phyloP scores from a whole-genome alignment of 1,140 invertebrate species.

The Rhopalosiphum padi region DNA sequence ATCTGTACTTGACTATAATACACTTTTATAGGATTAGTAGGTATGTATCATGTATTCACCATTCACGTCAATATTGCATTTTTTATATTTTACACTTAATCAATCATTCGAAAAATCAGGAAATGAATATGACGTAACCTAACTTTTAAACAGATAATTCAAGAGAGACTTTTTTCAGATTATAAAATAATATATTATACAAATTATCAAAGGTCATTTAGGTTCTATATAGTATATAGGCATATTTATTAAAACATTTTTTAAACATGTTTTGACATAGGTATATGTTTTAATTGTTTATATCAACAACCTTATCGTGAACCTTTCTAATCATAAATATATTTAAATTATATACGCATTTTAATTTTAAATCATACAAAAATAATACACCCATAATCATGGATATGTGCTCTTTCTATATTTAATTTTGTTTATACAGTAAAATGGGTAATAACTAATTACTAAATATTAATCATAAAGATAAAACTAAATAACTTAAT shows the following conservation, averaged over 20 bases:
- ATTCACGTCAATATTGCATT: neutral
- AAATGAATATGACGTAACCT: neutral
- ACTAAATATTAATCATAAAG: neutral
- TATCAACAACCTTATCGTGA: neutral
- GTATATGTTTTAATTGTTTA: neutral
- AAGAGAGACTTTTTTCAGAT: neutral
- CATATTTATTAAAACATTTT: neutral
- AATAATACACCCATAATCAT: neutral
- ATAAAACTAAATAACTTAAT: neutral
- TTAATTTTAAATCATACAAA: neutral
- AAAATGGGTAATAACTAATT: neutral
- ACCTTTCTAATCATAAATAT: neutral
- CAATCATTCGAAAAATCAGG: neutral
- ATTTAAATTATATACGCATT: neutral
- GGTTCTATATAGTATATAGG: neutral
- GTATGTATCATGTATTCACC: neutral
- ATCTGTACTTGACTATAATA: neutral
- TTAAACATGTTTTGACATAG: neutral
- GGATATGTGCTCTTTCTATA: neutral
- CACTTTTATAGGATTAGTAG: neutral
- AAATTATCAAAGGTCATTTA: conserved; percentile 26
- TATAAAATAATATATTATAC: neutral
- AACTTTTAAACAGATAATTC: neutral
- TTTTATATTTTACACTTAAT: neutral
- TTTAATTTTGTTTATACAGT: neutral